Evolutionary conservation across 2,888 invertebrate genomes (phyloP).

Genomic region (Mayetiola destructor): DNA sequence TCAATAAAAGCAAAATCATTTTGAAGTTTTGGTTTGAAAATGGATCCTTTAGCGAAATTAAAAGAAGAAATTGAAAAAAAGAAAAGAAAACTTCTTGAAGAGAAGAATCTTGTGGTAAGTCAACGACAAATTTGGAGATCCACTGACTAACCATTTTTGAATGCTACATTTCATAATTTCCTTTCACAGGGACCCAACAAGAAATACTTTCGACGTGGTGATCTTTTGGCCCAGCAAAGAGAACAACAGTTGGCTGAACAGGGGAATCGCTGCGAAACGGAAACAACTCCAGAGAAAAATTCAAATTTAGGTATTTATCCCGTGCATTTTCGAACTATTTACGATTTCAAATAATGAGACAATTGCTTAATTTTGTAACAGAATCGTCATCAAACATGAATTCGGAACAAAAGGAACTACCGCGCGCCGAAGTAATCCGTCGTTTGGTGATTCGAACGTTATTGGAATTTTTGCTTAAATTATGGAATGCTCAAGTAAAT

Average conservation of each 20-base stretch:
- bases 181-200: slow-evolving; percentile 53
- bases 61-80: slow-evolving; percentile 86
- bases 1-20: too few relatives aligned
- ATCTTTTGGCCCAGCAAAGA: slow-evolving; percentile 65
- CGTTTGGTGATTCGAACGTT: slow-evolving; percentile 75
- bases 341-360: too few relatives aligned
- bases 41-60: too few relatives aligned
- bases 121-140: too few relatives aligned
- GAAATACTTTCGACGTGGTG: slow-evolving; percentile 81
- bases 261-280: slow-evolving; percentile 28
- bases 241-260: slow-evolving; percentile 63
- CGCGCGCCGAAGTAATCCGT: slow-evolving; percentile 75
- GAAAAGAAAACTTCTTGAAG: slow-evolving; percentile 69
- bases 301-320: not conserved
- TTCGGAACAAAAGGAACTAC: slow-evolving; percentile 40
- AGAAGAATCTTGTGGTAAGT: slow-evolving; percentile 57
- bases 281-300: slow-evolving; percentile 11
- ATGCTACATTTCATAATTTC: not conserved
- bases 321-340: too few relatives aligned
- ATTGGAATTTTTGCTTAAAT: slow-evolving; percentile 68
- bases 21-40: too few relatives aligned
- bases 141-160: too few relatives aligned
- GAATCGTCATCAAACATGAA: slow-evolving; percentile 22
- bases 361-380: slow-evolving; percentile 13
- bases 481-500: slow-evolving; percentile 88